Percentiles rank a stretch among this genome's conserved stretches.
Evolutionary conservation across 2,888 invertebrate species (phyloP).

Genomic region (Apoda limacodes): DNA sequence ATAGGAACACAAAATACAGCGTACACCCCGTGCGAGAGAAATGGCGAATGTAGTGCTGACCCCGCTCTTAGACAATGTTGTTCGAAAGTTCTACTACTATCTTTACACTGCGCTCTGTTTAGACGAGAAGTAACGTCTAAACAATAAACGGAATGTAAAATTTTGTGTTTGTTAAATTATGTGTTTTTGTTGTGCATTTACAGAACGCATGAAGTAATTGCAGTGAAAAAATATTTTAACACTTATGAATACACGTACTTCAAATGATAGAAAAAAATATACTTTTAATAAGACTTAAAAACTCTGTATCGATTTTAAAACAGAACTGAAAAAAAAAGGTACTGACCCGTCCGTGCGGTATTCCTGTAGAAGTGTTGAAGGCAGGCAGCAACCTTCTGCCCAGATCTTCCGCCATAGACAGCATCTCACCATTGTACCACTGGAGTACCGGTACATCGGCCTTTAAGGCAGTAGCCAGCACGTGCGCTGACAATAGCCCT

Average conservation of each 20-base stretch:
- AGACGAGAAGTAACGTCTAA: too few species aligned
- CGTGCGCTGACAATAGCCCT: constrained; percentile 92
- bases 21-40: too few species aligned
- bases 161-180: too few species aligned
- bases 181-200: too few species aligned
- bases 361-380: constrained; percentile 97
- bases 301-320: not conserved
- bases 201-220: too few species aligned
- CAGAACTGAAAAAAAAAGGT: not conserved
- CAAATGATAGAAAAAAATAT: not conserved
- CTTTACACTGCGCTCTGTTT: too few species aligned
- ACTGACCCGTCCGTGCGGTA: constrained; percentile 92
- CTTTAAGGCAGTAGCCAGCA: constrained; percentile 86
- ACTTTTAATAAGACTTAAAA: not conserved
- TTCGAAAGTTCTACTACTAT: too few species aligned
- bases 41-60: too few species aligned
- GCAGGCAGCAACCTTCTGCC: constrained; percentile 95
- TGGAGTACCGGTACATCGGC: constrained; percentile 77
- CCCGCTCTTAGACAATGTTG: too few species aligned
- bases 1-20: too few species aligned
- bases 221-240: constrained; percentile 4
- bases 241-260: not conserved
- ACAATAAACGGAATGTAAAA: too few species aligned
- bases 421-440: constrained; percentile 90
- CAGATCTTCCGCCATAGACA: constrained; percentile 91